Evolutionary conservation across 2,113 vertebrate species (phyloP), one percentile per base, ranked within the genome.

Genomic region (Lates calcarifer): DNA sequence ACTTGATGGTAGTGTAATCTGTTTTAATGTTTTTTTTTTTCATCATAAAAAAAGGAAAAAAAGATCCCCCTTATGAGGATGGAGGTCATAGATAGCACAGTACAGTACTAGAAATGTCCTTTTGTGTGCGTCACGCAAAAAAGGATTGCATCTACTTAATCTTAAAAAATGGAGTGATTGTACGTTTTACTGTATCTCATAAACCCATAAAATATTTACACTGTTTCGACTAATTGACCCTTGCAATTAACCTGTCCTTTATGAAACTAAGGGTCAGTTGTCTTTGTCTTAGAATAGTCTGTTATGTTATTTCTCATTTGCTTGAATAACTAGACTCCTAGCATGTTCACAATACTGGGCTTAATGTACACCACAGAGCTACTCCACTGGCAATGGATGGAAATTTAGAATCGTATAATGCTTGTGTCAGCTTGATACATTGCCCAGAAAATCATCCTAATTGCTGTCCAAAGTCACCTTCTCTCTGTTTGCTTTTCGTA

Each of bases 1-100:
- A 7, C 93, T 99, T 70, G 98, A 99, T 77, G 98, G 98, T 99
- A 95, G 2, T 33, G 28, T 71, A n/a, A 67, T 55, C 22, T 69
- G 1, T 31, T 24, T 15, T 12, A 5, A 2, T 31, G 22, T 47
- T 81, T 63, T 56, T 5, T 56, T 5, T 9, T 18, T 2, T 15
- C 24, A 65, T 43, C 2, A 26, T 20, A n/a, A n/a, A 17, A 26
- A 43, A n/a, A 26, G 2, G 43, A n/a, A 13, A 37, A 35, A 1
- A 1, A 11, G 22, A 24, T 24, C 28, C 53, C 53, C 24, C 7
- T 61, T 39, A n/a, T 10, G 0, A n/a, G 18, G 4, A 24, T n/a
- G 22, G 47, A 49, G 18, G 15, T 47, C 43, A 47, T 47, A 17
- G 7, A 20, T 47, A 47, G 43, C 43, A 47, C 17, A 47, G 5